Evolutionary conservation across 2,113 vertebrate species (phyloP).

Genomic region (Sylvilagus bachmani): DNA sequence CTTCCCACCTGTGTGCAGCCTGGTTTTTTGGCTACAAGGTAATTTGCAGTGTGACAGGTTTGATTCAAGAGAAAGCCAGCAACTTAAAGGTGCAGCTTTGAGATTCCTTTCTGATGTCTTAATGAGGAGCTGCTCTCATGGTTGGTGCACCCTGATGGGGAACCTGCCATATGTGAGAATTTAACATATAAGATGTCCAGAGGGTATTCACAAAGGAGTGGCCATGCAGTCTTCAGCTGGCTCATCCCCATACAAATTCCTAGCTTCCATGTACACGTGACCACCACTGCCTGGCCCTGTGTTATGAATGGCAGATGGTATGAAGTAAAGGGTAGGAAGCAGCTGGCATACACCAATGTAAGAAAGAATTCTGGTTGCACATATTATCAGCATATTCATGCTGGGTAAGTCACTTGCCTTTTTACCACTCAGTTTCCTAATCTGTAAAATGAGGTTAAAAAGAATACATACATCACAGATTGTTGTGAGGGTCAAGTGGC

Average conservation of each 20-base stretch:
- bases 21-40: neutral
- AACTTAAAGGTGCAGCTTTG: neutral
- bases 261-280: rapidly evolving
- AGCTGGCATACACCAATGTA: rapidly evolving
- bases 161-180: no score
- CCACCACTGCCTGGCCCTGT: no score
- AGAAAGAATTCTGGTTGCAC: neutral
- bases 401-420: neutral
- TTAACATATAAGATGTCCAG: no score
- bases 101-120: neutral
- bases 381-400: neutral
- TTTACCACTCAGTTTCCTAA: neutral
- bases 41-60: slow-evolving; percentile 36
- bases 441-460: neutral
- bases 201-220: neutral
- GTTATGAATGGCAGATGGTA: rapidly evolving
- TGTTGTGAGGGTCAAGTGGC: neutral
- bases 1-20: slow-evolving; percentile 40
- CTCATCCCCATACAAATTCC: neutral
- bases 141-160: neutral
- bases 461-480: neutral
- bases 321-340: rapidly evolving
- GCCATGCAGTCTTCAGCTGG: neutral
- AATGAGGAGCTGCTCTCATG: neutral
- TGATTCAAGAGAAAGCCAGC: neutral